phyloP scores from a whole-genome alignment of 2,113 vertebrate genomes.

The Prochilodus magdalenae region DNA sequence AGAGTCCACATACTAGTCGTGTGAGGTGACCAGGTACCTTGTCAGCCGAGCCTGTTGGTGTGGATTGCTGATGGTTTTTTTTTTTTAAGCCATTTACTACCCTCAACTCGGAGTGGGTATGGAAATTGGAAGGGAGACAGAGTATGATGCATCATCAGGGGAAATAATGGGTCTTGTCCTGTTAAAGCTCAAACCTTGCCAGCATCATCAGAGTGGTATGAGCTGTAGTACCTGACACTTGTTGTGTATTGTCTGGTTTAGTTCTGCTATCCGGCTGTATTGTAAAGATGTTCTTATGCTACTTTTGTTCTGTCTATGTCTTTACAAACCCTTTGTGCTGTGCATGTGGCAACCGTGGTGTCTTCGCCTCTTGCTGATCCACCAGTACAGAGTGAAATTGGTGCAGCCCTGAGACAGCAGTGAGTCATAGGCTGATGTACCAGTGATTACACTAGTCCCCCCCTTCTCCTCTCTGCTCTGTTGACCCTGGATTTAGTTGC shows the following conservation, averaged over 20 bases:
- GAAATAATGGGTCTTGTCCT: background rate
- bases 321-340: background rate
- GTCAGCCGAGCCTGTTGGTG: too few species aligned
- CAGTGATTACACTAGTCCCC: conserved; percentile 5
- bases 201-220: background rate
- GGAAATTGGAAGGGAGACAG: background rate
- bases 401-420: background rate
- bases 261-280: background rate
- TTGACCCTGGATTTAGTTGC: conserved; percentile 15
- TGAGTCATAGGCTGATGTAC: conserved; percentile 22
- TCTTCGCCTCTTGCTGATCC: background rate
- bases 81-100: too few species aligned
- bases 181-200: background rate
- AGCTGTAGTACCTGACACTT: too few species aligned
- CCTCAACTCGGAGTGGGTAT: too few species aligned
- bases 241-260: background rate
- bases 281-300: background rate
- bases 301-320: background rate
- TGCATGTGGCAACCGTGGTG: conserved; percentile 4
- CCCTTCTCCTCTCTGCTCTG: background rate
- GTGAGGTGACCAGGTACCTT: too few species aligned
- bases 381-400: background rate
- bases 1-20: too few species aligned
- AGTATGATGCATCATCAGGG: background rate
- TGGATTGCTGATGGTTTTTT: too few species aligned